Conservation (phyloP, 2,113 vertebrate genomes). For the Hemicordylus capensis region DNA sequence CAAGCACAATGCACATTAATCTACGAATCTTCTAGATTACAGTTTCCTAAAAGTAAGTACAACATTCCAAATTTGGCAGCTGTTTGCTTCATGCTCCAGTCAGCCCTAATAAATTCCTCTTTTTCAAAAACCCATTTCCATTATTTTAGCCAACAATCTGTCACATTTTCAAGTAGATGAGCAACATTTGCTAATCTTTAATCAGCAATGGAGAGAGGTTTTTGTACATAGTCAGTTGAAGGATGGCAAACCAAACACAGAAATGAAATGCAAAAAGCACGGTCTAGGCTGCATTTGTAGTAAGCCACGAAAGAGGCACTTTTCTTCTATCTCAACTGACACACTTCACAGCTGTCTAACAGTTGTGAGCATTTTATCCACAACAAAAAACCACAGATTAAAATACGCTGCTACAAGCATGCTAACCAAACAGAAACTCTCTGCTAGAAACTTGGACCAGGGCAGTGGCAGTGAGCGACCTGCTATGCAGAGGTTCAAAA, state of each 20-base stretch:
- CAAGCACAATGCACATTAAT: background rate
- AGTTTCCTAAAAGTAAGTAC: background rate
- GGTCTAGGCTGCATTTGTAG: background rate
- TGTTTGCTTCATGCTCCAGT: background rate
- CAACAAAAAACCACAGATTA: background rate
- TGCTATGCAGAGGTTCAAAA: constrained; percentile 29
- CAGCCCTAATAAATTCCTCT: background rate
- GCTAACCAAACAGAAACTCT: background rate
- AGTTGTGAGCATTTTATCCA: background rate
- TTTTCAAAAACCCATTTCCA: background rate
- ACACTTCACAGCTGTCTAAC: background rate
- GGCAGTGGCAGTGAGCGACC: background rate
- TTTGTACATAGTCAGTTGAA: background rate
- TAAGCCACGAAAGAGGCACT: background rate
- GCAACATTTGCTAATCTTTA: background rate
- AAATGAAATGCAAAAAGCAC: background rate
- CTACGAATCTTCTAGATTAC: background rate
- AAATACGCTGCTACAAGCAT: background rate
- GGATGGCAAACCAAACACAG: background rate
- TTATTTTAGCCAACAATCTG: background rate
- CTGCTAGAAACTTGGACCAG: constrained; percentile 8
- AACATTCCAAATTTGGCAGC: background rate
- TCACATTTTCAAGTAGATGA: background rate
- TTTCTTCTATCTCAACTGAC: too few species aligned
- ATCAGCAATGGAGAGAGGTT: background rate